phyloP scores from a whole-genome alignment of 1,140 invertebrate genomes.

The Aphelinus certus region DNA sequence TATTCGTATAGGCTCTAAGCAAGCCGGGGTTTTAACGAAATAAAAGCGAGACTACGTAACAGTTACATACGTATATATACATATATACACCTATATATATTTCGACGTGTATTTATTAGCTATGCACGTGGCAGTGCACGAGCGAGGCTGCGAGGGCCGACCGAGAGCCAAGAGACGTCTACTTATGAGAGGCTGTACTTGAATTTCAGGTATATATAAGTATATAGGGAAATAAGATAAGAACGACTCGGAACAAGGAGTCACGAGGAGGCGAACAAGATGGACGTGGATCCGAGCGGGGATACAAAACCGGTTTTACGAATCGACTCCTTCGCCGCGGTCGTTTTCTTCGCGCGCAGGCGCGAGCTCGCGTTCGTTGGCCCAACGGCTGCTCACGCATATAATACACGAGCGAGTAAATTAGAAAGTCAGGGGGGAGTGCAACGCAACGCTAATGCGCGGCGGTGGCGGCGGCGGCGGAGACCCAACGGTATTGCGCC shows the following conservation, averaged over 20 bases:
- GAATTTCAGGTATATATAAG: constrained; percentile 8
- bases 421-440: constrained; percentile 43
- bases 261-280: neutral
- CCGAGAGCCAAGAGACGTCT: constrained; percentile 3
- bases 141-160: neutral
- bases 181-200: constrained; percentile 12
- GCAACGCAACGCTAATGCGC: constrained; percentile 38
- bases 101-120: constrained; percentile 17
- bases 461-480: constrained; percentile 3
- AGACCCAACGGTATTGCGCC: constrained; percentile 25
- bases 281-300: neutral
- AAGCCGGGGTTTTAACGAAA: too few species aligned
- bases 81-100: neutral
- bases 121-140: neutral
- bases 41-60: too few species aligned
- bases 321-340: neutral
- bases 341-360: neutral
- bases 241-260: neutral
- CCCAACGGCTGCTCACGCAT: too few species aligned
- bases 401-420: constrained; percentile 31
- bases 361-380: neutral
- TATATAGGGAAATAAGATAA: neutral
- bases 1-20: too few species aligned
- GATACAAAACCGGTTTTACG: constrained; percentile 25
- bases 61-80: too few species aligned